Conservation (phyloP, 1,140 invertebrate species). For the Diabrotica undecimpunctata region DNA sequence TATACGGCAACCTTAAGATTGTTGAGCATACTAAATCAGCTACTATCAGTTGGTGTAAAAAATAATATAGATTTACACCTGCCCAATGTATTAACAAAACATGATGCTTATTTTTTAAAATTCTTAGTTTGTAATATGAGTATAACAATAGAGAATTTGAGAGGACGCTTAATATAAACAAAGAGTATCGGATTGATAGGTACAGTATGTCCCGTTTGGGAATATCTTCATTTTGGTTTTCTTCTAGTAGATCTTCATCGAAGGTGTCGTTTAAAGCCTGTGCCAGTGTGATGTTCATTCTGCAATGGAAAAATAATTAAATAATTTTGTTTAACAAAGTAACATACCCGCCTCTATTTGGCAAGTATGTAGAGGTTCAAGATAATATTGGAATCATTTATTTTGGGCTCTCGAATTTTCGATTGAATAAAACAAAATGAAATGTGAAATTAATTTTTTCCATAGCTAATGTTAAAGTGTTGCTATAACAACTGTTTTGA, state of each 20-base stretch:
- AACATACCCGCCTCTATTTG: too few species aligned
- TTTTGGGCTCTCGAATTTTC: too few species aligned
- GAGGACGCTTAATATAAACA: background rate
- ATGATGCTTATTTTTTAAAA: background rate
- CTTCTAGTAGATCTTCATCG: background rate
- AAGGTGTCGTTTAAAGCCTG: background rate
- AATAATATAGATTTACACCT: background rate
- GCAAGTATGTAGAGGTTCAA: too few species aligned
- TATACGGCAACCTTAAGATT: background rate
- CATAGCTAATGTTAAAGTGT: too few species aligned
- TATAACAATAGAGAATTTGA: background rate
- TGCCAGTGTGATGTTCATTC: background rate
- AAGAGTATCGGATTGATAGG: background rate
- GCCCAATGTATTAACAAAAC: background rate
- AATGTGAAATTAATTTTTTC: too few species aligned
- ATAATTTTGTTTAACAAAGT: too few species aligned
- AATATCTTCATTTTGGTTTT: background rate
- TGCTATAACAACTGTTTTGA: too few species aligned
- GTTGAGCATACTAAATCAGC: background rate
- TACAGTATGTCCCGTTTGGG: background rate
- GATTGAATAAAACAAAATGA: too few species aligned
- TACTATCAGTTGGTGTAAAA: background rate
- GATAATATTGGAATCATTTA: too few species aligned
- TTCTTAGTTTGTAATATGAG: background rate
- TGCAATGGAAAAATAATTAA: too few species aligned